Percentiles rank a stretch among this genome's conserved stretches.
phyloP scores from a whole-genome alignment of 2,888 invertebrate species.

The Clostera curtula region DNA sequence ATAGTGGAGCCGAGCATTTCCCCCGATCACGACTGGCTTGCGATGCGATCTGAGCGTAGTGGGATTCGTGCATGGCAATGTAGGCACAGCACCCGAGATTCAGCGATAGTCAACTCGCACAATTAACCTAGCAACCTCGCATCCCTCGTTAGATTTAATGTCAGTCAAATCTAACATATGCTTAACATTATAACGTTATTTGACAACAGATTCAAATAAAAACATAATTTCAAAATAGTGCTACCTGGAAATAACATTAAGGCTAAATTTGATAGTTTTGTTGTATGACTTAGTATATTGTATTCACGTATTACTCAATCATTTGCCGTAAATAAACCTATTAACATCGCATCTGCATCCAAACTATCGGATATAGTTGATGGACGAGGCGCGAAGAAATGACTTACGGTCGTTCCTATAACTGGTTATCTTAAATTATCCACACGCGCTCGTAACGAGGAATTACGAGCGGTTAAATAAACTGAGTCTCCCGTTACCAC shows the following conservation, averaged over 20 bases:
- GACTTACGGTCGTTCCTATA: constrained; percentile 32
- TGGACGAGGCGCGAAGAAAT: constrained; percentile 32
- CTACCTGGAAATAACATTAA: not conserved
- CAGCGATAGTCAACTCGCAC: constrained; percentile 27
- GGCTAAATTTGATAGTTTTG: too few relatives aligned
- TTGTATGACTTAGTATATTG: not conserved
- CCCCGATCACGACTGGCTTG: constrained; percentile 51
- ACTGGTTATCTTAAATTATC: constrained; percentile 52
- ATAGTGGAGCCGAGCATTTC: constrained; percentile 40
- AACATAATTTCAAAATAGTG: not conserved
- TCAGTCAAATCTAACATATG: constrained; percentile 21
- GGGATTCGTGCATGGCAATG: constrained; percentile 42
- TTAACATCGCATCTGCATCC: constrained; percentile 22
- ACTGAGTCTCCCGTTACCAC: constrained; percentile 60
- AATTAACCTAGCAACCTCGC: constrained; percentile 52
- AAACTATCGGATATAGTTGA: constrained; percentile 35
- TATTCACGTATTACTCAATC: constrained; percentile 1
- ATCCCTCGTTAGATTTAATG: constrained; percentile 34
- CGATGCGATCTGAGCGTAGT: constrained; percentile 42
- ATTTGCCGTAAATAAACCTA: constrained; percentile 12
- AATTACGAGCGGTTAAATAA: constrained; percentile 71
- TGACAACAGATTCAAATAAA: constrained; percentile 10
- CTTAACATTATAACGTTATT: constrained; percentile 13
- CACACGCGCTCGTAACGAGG: constrained; percentile 54
- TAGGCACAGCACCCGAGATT: constrained; percentile 23